These are phyloP conservation scores for Siniperca scherzeri DNA, from an alignment of 2,797 vertebrate genomes.

Conservation along the genomic window DNA sequence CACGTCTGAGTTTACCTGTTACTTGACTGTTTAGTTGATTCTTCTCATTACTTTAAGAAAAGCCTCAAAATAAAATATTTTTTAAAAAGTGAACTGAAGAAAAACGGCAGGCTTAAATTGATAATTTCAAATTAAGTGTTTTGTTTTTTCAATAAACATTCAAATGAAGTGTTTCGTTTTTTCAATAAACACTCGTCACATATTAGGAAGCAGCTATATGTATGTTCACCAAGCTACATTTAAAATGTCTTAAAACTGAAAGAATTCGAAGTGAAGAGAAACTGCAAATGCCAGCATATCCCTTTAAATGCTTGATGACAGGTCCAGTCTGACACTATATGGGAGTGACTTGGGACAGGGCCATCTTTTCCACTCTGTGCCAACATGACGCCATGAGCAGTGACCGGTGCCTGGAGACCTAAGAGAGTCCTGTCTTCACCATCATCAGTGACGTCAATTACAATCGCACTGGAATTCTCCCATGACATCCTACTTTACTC, in stretches of 20 bases:
- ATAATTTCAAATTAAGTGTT: not conserved
- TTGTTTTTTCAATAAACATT: not conserved
- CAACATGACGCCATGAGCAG: conserved; percentile 13
- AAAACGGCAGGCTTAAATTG: not conserved
- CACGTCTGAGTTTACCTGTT: not conserved
- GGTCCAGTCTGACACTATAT: not conserved
- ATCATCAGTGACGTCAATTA: conserved; percentile 42
- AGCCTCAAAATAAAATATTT: not conserved
- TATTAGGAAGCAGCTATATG: no score
- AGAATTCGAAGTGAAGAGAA: not conserved
- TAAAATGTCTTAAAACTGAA: not conserved
- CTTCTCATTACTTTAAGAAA: not conserved
- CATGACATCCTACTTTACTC: not conserved
- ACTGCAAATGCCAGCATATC: not conserved
- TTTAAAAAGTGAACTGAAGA: no score
- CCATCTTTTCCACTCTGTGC: conserved; percentile 21
- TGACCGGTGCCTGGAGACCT: not conserved
- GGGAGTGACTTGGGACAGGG: conserved; percentile 25
- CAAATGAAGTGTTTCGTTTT: not conserved
- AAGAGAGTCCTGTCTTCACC: conserved; percentile 20
- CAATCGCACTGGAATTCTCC: not conserved
- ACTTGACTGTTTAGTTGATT: not conserved
- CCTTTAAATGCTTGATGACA: conserved; percentile 17
- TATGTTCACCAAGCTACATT: no score
- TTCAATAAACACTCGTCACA: not conserved